Base-by-base conservation (phyloP, 2,888 invertebrate genomes). In the Heliconius charithonia region DNA sequence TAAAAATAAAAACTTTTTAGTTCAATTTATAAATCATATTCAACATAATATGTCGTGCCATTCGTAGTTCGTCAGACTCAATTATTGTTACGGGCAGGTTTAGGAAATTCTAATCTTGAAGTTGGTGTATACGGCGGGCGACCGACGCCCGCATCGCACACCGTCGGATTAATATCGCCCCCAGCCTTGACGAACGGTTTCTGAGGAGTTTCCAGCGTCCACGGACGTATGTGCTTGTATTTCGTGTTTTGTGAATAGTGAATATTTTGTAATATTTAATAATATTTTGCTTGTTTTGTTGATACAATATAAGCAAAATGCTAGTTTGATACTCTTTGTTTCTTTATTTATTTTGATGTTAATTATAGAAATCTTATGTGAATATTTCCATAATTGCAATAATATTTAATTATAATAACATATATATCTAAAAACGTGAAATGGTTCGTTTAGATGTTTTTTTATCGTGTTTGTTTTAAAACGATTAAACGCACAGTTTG, bases 81-180 rank as follows among this genome's bases (percentile, higher is more conserved):
- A 91, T 93, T 91, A 91, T 90, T 89, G 89, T 89, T 89, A 89
- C 88, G 88, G 2, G 51, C 51, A 87, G 86, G 85, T 85, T 86
- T 86, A 51, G 85, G 91, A 90, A 89, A 89, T 90, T 90, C 90
- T 89, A 91, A 92, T 91, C 90, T 90, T 86, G 87, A 89, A 91
- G 90, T 92, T 90, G 88, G 85, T 88, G 88, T 90, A 88, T 90
- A 87, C 85, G 77, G 22, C 80, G 85, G 77, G 41, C 82, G 72
- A 63, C 72, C 76, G 79, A 32, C 78, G 85, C 87, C 88, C 87
- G 90, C 88, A 90, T 88, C 88, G 90, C 91, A 92, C 91, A 90
- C 90, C 89, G 88, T 88, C 87, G 91, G 93, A 93, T 93, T 93
- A 92, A 93, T 93, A 92, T 92, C 90, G 88, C 84, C 83, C 84